Percentiles rank a stretch among this genome's conserved stretches.
phyloP scores from a whole-genome alignment of 1,140 invertebrate genomes.

The Metopolophium dirhodum region DNA sequence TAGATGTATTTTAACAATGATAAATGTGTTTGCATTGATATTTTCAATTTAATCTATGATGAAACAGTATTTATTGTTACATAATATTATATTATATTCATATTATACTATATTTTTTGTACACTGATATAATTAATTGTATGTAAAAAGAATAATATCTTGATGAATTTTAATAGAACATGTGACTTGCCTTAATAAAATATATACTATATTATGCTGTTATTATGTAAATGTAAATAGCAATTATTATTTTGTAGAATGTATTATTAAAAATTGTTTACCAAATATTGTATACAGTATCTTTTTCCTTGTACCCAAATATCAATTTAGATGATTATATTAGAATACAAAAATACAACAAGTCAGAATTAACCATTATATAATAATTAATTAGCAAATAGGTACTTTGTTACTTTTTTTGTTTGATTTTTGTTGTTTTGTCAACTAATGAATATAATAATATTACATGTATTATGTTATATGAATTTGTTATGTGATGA shows the following conservation, averaged over 20 bases:
- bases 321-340: not conserved
- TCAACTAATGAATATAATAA: slow-evolving; percentile 26
- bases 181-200: slow-evolving; percentile 11
- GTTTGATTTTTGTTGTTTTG: slow-evolving; percentile 43
- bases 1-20: not conserved
- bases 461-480: slow-evolving; percentile 1
- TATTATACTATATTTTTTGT: not conserved
- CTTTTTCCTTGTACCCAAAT: not conserved
- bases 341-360: not conserved
- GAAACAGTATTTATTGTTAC: slow-evolving; percentile 1
- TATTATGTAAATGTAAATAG: not conserved
- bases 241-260: not conserved
- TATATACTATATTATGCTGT: not conserved
- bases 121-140: not conserved
- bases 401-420: not conserved
- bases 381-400: slow-evolving; percentile 16
- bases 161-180: not conserved
- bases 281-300: not conserved
- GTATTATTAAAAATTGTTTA: slow-evolving; percentile 1
- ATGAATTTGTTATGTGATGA: slow-evolving; percentile 12
- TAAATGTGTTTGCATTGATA: not conserved
- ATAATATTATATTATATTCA: not conserved
- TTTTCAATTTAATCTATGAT: not conserved
- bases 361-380: slow-evolving; percentile 21
- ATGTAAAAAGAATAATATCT: not conserved